Evolutionary conservation across 2,888 invertebrate genomes (phyloP), one percentile per base, ranked within the genome.

Genomic region (Thumatha senex): DNA sequence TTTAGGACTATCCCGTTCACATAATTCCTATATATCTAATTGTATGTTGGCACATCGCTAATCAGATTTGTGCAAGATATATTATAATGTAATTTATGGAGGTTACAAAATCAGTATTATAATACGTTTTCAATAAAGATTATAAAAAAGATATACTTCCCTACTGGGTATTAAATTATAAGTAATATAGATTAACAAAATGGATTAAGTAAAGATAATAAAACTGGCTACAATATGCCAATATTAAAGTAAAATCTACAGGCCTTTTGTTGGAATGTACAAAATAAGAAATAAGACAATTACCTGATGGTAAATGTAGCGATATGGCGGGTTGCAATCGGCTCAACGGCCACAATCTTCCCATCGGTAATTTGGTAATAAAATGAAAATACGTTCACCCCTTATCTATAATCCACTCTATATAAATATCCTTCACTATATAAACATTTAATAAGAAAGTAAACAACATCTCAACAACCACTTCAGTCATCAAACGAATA

Each of bases 331-430:
- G 52, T 57, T 70, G 81, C 85, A 86, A 89, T 89, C 89, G 82
- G 66, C 72, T 51, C 58, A 65, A 78, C 63, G 71, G 64, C 64
- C 72, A 63, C 79, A 78, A 91, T 91, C 91, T 82, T 71, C 24
- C 82, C 84, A 92, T 92, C 92, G 91, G 92, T 89, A 92, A 92
- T 92, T 92, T 90, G 89, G 91, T 90, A 92, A 92, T 92, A 92
- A 92, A 92, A 92, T 89, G 92, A 90, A 89, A 92, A 92, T 90
- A 89, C 87, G 80, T 78, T 86, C 84, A 73, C 74, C 59, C 67
- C 86, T 89, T 91, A 91, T 91, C 91, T 85, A 79, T 80, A 83
- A 89, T 89, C 90, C 88, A 73, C 72, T 80, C 82, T 87, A 86
- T 86, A 90, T 85, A 86, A 83, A 86, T 80, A 88, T 78, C 77